Evolutionary conservation across 2,888 invertebrate genomes (phyloP).

Genomic region (Pseudanteris insignis): DNA sequence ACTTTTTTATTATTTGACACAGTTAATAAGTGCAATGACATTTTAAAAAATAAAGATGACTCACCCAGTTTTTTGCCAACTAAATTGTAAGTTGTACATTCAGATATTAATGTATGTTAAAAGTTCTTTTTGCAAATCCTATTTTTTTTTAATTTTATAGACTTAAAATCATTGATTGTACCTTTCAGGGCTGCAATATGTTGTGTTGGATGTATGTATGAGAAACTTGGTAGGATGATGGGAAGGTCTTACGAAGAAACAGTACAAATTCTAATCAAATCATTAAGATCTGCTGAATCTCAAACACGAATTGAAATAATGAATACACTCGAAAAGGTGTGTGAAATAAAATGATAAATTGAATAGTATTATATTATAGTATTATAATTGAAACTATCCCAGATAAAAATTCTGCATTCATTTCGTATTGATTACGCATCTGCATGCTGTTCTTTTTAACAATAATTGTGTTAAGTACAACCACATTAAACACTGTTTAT

Average conservation of each 20-base stretch:
- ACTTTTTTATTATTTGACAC: conserved; percentile 96
- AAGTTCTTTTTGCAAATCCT: too few species aligned
- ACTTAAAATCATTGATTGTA: too few species aligned
- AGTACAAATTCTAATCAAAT: conserved; percentile 88
- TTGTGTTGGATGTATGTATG: conserved; percentile 96
- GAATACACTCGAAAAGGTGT: conserved; percentile 93
- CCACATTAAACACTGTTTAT: too few species aligned
- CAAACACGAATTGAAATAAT: conserved; percentile 97
- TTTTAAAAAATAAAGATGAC: conserved; percentile 96
- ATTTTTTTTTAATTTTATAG: too few species aligned
- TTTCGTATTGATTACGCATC: too few species aligned
- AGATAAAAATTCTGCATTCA: too few species aligned
- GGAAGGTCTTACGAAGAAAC: conserved; percentile 98
- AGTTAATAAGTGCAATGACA: conserved; percentile 97
- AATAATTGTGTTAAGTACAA: too few species aligned
- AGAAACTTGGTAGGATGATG: conserved; percentile 98
- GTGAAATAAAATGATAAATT: neutral
- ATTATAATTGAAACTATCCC: neutral
- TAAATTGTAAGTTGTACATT: conserved; percentile 84
- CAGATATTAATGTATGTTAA: too few species aligned
- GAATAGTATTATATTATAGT: neutral
- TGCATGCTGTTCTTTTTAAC: neutral
- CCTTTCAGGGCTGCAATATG: conserved; percentile 96
- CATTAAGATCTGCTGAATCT: conserved; percentile 92
- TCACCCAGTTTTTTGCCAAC: conserved; percentile 95